A percentile compares a stretch with the other conserved stretches of the same genome.
phyloP scores from a whole-genome alignment of 2,113 vertebrate species.

The Phyllostomus hastatus region DNA sequence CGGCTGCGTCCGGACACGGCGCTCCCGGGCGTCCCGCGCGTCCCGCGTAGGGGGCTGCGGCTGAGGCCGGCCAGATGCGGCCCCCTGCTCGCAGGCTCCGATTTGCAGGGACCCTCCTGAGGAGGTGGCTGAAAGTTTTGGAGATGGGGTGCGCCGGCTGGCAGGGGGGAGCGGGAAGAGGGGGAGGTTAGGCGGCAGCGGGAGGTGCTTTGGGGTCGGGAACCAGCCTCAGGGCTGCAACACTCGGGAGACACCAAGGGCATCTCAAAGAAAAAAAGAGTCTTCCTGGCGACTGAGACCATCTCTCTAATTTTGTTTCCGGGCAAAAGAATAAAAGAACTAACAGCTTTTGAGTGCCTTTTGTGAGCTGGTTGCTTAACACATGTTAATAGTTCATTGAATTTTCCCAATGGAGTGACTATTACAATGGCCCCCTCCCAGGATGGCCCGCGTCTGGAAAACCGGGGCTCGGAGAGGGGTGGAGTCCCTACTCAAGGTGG shows the following conservation, averaged over 20 bases:
- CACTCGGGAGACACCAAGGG: background rate
- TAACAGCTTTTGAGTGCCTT: background rate
- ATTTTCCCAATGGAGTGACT: background rate
- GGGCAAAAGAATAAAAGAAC: background rate
- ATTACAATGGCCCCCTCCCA: background rate
- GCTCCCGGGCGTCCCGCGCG: accelerated
- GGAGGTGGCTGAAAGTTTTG: conserved; percentile 17
- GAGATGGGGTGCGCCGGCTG: background rate
- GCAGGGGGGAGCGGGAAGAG: no score
- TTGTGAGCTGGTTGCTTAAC: background rate
- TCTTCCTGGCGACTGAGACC: background rate
- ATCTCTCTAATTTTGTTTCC: background rate
- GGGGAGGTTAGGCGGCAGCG: background rate
- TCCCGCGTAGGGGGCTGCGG: background rate
- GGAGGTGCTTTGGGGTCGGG: background rate
- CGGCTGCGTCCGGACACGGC: background rate
- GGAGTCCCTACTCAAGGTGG: background rate
- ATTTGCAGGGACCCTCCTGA: background rate
- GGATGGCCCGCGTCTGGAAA: background rate
- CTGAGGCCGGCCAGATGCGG: background rate
- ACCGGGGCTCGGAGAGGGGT: background rate
- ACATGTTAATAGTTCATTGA: background rate
- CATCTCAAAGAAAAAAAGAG: background rate
- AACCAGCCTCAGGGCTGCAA: background rate
- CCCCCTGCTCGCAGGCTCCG: background rate